phyloP scores from a whole-genome alignment of 2,113 vertebrate species.

The Phalacrocorax brasilianus region DNA sequence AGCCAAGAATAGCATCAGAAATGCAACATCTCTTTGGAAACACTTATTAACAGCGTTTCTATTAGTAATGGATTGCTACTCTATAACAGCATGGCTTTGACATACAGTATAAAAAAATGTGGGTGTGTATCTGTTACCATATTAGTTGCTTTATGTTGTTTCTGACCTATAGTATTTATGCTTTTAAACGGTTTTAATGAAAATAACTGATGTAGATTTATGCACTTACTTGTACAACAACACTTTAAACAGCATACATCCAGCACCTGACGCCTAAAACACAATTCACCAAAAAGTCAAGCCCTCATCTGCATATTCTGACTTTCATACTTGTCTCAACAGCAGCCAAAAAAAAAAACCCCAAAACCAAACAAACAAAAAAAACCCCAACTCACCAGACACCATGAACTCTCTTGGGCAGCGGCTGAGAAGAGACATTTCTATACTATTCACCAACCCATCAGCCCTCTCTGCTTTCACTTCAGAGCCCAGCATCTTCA shows the following conservation, averaged over 20 bases:
- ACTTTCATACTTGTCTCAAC: neutral
- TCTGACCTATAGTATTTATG: neutral
- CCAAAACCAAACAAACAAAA: too few species aligned
- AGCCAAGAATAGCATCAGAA: neutral
- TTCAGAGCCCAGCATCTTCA: neutral
- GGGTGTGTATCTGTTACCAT: neutral
- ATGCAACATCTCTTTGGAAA: neutral
- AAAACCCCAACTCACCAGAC: neutral
- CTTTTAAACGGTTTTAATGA: neutral
- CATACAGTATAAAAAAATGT: neutral
- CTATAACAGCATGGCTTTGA: neutral
- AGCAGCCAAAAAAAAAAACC: neutral
- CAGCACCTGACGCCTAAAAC: neutral
- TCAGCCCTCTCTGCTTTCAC: neutral
- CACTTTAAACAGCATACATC: neutral
- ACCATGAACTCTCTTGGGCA: neutral
- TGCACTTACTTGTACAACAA: neutral
- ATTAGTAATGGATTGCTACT: neutral
- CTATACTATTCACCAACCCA: neutral
- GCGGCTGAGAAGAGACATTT: neutral
- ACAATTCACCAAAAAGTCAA: neutral
- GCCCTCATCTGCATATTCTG: neutral
- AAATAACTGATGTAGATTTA: neutral
- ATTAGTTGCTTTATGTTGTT: neutral
- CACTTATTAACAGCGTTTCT: neutral